Evolutionary conservation across 2,113 vertebrate species (phyloP), one percentile per base, ranked within the genome.

Genomic region (Cololabis saira): DNA sequence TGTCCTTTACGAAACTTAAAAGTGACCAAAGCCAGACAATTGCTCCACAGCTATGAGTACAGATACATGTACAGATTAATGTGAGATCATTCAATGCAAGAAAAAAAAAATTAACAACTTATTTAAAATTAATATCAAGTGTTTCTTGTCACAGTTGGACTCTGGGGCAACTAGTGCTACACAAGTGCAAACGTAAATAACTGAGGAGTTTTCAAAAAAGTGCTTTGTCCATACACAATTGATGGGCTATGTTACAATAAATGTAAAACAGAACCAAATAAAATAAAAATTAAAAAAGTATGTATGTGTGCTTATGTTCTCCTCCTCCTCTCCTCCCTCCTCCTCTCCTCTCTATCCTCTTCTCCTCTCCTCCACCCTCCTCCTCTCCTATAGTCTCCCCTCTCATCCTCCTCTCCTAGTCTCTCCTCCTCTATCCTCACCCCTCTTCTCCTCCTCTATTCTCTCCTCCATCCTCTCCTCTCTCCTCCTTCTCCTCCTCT

Each of bases 111-210:
- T 8, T 9, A 16, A 65, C n/a, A 48, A 16, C 8, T 56, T 12
- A 40, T 5, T 51, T 47, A 22, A 67, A 67, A 65, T 11, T 48
- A 77, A 79, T 63, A 81, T 56, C 42, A 76, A 69, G 17, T 10
- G 67, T 56, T 74, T 76, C 60, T 50, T 52, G 89, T 92, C 80
- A 89, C 82, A 87, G 76, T 78, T 81, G 67, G 30, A 74, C 76
- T 82, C 44, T 71, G 64, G 72, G 66, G 43, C 75, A 52, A 84
- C 64, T 65, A 88, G 66, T 21, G 44, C 62, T 78, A 53, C 68
- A 74, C 68, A 81, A 79, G 72, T 87, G 63, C 74, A 79, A 72
- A 78, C 86, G 81, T 52, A 55, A 87, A 73, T 70, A 66, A 71
- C 87, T 57, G 48, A 77, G 41, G 42, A 65, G 45, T 54, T 70